These are phyloP conservation scores for Diplazon laetatorius DNA, from an alignment of 2,888 invertebrate species.

Conservation along the genomic window DNA sequence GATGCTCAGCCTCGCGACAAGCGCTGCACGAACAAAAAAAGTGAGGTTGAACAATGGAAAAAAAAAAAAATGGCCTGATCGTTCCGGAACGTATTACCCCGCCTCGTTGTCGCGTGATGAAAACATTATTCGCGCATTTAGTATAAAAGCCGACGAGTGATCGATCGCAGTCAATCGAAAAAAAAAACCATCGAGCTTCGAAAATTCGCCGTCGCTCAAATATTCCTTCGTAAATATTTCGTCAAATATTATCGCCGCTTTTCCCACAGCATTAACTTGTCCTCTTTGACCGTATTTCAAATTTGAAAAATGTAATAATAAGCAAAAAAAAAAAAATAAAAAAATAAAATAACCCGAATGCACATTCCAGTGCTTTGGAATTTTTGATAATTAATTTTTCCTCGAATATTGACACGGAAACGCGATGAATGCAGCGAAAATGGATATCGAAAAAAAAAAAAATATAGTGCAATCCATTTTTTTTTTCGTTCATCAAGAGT, in stretches of 20 bases:
- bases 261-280: slow-evolving; percentile 7
- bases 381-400: slow-evolving; percentile 51
- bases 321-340: slow-evolving; percentile 28
- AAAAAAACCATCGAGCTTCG: slow-evolving; percentile 57
- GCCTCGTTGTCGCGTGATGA: slow-evolving; percentile 17
- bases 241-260: slow-evolving; percentile 33
- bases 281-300: slow-evolving; percentile 32
- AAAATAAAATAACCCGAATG: too few relatives aligned
- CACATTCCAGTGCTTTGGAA: too few relatives aligned
- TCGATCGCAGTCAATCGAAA: slow-evolving; percentile 55
- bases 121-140: slow-evolving; percentile 31
- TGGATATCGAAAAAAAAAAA: not conserved
- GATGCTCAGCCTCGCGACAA: slow-evolving; percentile 3
- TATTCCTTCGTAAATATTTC: slow-evolving; percentile 59
- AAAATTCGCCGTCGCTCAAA: slow-evolving; percentile 27
- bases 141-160: slow-evolving; percentile 7
- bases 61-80: slow-evolving; percentile 1
- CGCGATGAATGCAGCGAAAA: slow-evolving; percentile 10
- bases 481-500: too few relatives aligned
- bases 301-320: not conserved
- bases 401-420: slow-evolving; percentile 46
- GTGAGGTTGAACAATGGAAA: not conserved
- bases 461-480: too few relatives aligned
- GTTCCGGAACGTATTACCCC: slow-evolving; percentile 9
- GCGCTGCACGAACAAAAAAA: not conserved